Evolutionary conservation across 2,888 invertebrate genomes (phyloP).

Genomic region (Ormyrus labotus): DNA sequence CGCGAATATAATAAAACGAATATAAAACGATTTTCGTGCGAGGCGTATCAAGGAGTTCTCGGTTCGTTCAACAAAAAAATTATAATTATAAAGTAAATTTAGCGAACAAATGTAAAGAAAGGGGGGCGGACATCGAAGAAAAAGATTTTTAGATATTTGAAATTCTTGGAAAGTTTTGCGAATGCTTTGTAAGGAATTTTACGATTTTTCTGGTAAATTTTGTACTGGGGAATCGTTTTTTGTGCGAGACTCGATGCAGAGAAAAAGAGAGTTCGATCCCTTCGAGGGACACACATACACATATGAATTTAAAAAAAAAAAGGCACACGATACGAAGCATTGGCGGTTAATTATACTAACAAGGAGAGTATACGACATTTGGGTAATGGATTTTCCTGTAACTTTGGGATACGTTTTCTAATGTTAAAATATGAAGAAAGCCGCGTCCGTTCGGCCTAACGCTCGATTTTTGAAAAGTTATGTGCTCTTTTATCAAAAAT

Average conservation of each 20-base stretch:
- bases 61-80: neutral
- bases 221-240: conserved; percentile 50
- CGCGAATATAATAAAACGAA: too few relatives aligned
- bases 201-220: conserved; percentile 45
- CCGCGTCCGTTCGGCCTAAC: too few relatives aligned
- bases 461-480: too few relatives aligned
- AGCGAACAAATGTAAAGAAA: conserved; percentile 29
- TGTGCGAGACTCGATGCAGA: conserved; percentile 54
- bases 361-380: too few relatives aligned
- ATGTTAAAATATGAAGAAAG: too few relatives aligned
- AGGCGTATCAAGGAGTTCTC: too few relatives aligned
- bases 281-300: conserved; percentile 38
- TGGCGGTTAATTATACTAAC: conserved; percentile 71
- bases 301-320: conserved; percentile 50
- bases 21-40: too few relatives aligned
- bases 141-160: conserved; percentile 45
- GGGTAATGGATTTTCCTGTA: too few relatives aligned
- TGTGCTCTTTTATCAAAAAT: too few relatives aligned
- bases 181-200: conserved; percentile 38
- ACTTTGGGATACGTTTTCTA: too few relatives aligned
- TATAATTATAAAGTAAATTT: conserved; percentile 2
- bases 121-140: conserved; percentile 54
- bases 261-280: conserved; percentile 32
- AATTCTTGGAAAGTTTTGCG: conserved; percentile 44
- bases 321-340: conserved; percentile 65